Evolutionary conservation across 1,140 invertebrate species (phyloP), one percentile per base, ranked within the genome.

Genomic region (Sarcophaga peregrina): DNA sequence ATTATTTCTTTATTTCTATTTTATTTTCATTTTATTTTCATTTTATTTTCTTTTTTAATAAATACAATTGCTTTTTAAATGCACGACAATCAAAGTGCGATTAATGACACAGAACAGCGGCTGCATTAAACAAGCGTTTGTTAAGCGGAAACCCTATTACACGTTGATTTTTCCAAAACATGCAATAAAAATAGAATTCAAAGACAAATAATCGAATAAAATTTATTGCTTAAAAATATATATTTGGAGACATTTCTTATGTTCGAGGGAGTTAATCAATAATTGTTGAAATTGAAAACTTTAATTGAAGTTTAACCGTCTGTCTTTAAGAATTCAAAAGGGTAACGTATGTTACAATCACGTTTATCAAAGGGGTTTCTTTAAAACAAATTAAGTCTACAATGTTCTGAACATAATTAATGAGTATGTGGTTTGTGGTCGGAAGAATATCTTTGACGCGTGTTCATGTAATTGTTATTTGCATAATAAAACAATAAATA

Each of bases 71-170:
- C 47, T 78, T 78, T 78, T 78, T 78, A 78, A 78, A 78, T 78
- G 75, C 75, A 78, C 75, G 75, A 78, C 75, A 78, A 78, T 78
- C 75, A 78, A 78, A 78, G 75, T 78, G 75, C 75, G 75, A 78
- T 78, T 78, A 78, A 78, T 78, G 50, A 78, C 75, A 50, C 75
- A 78, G 48, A 17, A 76, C 20, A 47, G 74, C 74, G 75, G 47
- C 75, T 47, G 75, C 75, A 50, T 50, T 50, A 68, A 68, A 68
- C 58, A 68, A 68, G 1, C 20, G 15, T 1, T 15, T 7, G 74
- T 13, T 78, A 74, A 78, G n/a, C 75, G 75, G 75, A 78, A 78
- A 50, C 47, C 74, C 17, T 78, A 47, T 78, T 50, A 68, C 52
- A 15, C 17, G 58, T 68, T 68, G 20, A 68, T 0, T 37, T 37